Percentiles rank a stretch among this genome's conserved stretches.
Evolutionary conservation across 2,113 vertebrate genomes (phyloP).

Genomic region (Limanda limanda): DNA sequence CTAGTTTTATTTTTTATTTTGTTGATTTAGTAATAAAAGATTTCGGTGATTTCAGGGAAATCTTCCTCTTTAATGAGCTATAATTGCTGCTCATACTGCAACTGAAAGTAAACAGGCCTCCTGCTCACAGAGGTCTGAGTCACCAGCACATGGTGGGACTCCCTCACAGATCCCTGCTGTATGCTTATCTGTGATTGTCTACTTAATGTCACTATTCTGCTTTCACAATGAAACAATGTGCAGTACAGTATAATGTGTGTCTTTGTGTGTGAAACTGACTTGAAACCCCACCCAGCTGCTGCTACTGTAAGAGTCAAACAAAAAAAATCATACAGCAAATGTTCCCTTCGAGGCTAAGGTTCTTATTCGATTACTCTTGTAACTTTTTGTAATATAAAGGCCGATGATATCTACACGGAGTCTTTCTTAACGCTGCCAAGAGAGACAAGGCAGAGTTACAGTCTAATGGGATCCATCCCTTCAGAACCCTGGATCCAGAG

Average conservation of each 20-base stretch:
- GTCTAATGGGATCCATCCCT: neutral
- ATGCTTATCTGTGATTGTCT: conserved; percentile 20
- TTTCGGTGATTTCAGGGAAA: conserved; percentile 12
- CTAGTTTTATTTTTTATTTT: neutral
- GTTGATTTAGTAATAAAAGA: conserved; percentile 33
- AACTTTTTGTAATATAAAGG: neutral
- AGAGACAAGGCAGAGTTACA: neutral
- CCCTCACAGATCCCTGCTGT: conserved; percentile 19
- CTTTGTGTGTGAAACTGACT: conserved; percentile 2
- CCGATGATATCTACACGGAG: neutral
- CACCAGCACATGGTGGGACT: conserved; percentile 1
- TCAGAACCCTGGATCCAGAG: neutral
- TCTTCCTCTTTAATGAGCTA: conserved; percentile 28
- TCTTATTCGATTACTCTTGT: neutral
- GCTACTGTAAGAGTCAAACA: neutral
- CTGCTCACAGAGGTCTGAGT: neutral
- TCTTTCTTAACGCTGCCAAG: neutral
- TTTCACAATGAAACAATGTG: conserved; percentile 41
- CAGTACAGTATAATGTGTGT: neutral
- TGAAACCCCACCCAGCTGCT: conserved; percentile 32
- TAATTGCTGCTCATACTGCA: conserved; percentile 24
- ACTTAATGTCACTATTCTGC: conserved; percentile 26
- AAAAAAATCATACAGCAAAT: neutral
- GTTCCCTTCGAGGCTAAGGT: neutral
- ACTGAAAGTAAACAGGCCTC: conserved; percentile 35